Conservation (phyloP, 2,797 vertebrate species). For the Falco cherrug region DNA sequence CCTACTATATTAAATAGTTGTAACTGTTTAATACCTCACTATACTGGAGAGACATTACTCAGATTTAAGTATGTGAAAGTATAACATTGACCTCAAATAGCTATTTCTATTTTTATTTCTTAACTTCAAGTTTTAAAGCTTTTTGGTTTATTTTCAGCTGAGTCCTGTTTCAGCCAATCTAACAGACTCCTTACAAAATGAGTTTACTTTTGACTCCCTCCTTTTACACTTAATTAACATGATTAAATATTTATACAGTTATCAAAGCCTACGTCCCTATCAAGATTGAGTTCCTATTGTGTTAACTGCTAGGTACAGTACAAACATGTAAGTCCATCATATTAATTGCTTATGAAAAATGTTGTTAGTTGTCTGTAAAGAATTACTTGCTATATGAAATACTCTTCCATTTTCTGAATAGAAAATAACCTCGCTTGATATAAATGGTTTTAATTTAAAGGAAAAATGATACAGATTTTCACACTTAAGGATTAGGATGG, state of each 20-base stretch:
- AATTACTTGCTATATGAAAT: neutral
- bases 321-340: neutral
- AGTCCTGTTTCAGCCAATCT: neutral
- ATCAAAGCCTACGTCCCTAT: neutral
- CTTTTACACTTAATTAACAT: constrained; percentile 27
- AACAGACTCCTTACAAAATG: neutral
- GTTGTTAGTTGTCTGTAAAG: neutral
- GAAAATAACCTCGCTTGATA: neutral
- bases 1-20: neutral
- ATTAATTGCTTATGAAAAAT: neutral
- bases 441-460: neutral
- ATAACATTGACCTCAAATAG: neutral
- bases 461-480: neutral
- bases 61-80: neutral
- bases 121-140: neutral
- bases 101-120: neutral
- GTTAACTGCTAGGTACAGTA: neutral
- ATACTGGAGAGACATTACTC: neutral
- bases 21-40: neutral
- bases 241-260: constrained; percentile 53
- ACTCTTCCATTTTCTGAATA: neutral
- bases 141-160: neutral
- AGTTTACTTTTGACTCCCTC: neutral
- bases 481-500: neutral
- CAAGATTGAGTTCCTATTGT: neutral